Evolutionary conservation across 2,888 invertebrate species (phyloP).

Genomic region (Eurois occulta): DNA sequence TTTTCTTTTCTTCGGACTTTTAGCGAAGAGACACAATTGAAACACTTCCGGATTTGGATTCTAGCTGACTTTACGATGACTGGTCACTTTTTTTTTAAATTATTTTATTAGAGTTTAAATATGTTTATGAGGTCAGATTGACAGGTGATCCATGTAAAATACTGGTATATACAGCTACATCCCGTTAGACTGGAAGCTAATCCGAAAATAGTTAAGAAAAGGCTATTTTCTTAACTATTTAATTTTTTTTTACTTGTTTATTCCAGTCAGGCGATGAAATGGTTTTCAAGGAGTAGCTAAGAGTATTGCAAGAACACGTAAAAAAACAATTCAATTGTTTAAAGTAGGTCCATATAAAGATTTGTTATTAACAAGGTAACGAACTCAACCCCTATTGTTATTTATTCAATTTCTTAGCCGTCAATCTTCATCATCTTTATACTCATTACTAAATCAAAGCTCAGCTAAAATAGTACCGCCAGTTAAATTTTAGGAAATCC

Average conservation of each 20-base stretch:
- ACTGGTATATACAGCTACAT: neutral
- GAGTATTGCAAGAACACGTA: neutral
- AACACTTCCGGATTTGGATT: neutral
- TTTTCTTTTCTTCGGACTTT: conserved; percentile 7
- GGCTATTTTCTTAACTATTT: neutral
- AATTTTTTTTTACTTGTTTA: too few species aligned
- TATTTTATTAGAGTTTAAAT: neutral
- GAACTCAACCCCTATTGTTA: neutral
- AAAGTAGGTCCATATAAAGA: too few species aligned
- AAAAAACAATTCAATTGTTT: neutral
- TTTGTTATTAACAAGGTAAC: neutral
- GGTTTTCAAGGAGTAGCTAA: neutral
- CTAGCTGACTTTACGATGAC: neutral
- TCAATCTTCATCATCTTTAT: conserved; percentile 25
- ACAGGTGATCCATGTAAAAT: neutral
- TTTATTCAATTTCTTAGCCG: conserved; percentile 3
- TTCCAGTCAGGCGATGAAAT: neutral
- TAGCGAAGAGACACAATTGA: neutral
- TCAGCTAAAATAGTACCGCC: conserved; percentile 24
- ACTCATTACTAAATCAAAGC: conserved; percentile 22
- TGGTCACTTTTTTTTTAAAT: conserved; percentile 9
- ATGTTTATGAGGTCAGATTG: too few species aligned
- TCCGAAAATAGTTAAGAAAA: neutral
- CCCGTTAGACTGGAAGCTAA: neutral
- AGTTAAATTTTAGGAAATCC: conserved; percentile 25